phyloP scores from a whole-genome alignment of 2,797 vertebrate genomes.

The Adelosebastes latens region DNA sequence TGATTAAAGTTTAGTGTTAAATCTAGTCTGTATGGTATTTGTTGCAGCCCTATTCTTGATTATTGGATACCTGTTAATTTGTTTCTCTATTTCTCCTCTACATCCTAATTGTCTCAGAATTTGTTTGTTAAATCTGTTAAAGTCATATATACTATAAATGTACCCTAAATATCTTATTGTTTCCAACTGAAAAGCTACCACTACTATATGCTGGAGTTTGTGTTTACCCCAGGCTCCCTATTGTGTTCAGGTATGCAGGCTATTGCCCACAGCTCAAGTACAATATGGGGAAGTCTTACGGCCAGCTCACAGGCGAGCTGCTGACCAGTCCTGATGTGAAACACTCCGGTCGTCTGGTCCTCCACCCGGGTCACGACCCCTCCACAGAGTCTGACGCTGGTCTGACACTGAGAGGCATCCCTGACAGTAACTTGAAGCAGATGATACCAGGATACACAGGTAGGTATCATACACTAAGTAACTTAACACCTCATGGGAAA shows the following conservation, averaged over 20 bases:
- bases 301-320: conserved; percentile 78
- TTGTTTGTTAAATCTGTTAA: not conserved
- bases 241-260: conserved; percentile 79
- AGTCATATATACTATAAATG: not conserved
- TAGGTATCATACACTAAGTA: conserved; percentile 25
- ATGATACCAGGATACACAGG: conserved; percentile 87
- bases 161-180: not conserved
- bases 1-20: not conserved
- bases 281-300: conserved; percentile 81
- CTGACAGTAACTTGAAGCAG: conserved; percentile 41
- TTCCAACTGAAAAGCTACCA: not conserved
- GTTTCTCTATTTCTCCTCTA: not conserved
- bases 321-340: conserved; percentile 66
- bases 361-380: conserved; percentile 39
- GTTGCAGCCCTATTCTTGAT: no score
- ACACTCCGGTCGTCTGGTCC: conserved; percentile 60
- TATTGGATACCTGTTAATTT: not conserved
- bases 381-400: conserved; percentile 3
- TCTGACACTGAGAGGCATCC: conserved; percentile 26
- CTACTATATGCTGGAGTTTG: not conserved
- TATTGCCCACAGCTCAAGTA: conserved; percentile 85
- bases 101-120: not conserved
- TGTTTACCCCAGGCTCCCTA: not conserved
- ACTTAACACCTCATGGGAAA: conserved; percentile 6
- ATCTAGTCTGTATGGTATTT: not conserved